Evolutionary conservation across 1,140 invertebrate genomes (phyloP).

Genomic region (Homalodisca vitripennis): DNA sequence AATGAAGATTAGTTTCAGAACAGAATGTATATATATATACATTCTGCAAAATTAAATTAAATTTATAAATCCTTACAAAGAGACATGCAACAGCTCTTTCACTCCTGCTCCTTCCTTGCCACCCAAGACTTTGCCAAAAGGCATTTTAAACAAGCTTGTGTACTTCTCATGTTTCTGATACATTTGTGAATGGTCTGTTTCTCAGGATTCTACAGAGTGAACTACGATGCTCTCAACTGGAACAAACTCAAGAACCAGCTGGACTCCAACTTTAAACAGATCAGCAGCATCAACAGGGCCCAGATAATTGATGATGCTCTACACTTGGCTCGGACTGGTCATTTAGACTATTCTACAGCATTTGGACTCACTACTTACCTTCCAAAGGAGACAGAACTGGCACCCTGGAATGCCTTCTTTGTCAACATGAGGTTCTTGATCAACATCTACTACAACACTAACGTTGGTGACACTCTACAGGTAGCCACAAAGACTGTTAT

Average conservation of each 20-base stretch:
- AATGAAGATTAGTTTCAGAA: too few species aligned
- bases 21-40: too few species aligned
- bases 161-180: too few species aligned
- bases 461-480: not conserved
- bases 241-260: constrained; percentile 50
- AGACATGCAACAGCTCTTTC: too few species aligned
- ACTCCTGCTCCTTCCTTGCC: too few species aligned
- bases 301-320: constrained; percentile 62
- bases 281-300: constrained; percentile 55
- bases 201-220: constrained; percentile 56
- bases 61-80: too few species aligned
- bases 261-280: constrained; percentile 36
- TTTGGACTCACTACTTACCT: constrained; percentile 47
- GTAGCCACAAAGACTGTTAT: too few species aligned
- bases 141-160: too few species aligned
- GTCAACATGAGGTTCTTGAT: not conserved
- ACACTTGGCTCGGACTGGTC: constrained; percentile 52
- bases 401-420: not conserved
- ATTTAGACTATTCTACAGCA: constrained; percentile 50
- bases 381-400: not conserved
- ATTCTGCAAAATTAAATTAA: too few species aligned
- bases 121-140: too few species aligned
- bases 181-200: constrained; percentile 12
- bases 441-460: not conserved
- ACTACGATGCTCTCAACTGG: constrained; percentile 57